A percentile compares a stretch with the other conserved stretches of the same genome.
Evolutionary conservation across 2,888 invertebrate genomes (phyloP).

Genomic region (Athripsodes cinereus): DNA sequence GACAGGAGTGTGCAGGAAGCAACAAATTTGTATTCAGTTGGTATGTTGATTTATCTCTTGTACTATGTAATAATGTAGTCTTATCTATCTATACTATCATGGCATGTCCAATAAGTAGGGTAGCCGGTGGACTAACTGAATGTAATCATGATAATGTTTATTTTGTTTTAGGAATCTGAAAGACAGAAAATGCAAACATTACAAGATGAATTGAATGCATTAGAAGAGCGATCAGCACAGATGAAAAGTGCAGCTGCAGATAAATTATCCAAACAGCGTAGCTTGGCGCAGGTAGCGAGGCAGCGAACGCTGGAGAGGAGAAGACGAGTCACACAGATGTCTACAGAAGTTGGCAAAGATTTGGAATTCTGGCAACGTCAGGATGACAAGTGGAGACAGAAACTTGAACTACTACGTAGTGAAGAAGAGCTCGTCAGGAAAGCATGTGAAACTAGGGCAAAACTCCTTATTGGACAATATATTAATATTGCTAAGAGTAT

Average conservation of each 20-base stretch:
- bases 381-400: constrained; percentile 17
- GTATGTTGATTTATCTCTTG: no score
- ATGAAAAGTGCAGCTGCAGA: not conserved
- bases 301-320: constrained; percentile 7
- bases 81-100: no score
- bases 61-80: no score
- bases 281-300: not conserved
- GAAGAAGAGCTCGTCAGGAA: constrained; percentile 14
- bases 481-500: constrained; percentile 6
- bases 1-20: constrained; percentile 11
- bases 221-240: constrained; percentile 4
- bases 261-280: not conserved
- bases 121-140: no score
- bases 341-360: constrained; percentile 2
- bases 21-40: constrained; percentile 14
- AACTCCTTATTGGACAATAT: constrained; percentile 12
- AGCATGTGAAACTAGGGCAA: constrained; percentile 11
- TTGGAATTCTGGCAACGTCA: constrained; percentile 14
- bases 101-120: no score
- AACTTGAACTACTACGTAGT: constrained; percentile 13
- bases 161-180: constrained; percentile 15
- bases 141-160: no score
- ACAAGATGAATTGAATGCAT: constrained; percentile 2
- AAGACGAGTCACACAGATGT: not conserved
- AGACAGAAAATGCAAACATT: constrained; percentile 5